Base-by-base conservation (phyloP, 2,888 invertebrate species). In the Eucera pruinosa region DNA sequence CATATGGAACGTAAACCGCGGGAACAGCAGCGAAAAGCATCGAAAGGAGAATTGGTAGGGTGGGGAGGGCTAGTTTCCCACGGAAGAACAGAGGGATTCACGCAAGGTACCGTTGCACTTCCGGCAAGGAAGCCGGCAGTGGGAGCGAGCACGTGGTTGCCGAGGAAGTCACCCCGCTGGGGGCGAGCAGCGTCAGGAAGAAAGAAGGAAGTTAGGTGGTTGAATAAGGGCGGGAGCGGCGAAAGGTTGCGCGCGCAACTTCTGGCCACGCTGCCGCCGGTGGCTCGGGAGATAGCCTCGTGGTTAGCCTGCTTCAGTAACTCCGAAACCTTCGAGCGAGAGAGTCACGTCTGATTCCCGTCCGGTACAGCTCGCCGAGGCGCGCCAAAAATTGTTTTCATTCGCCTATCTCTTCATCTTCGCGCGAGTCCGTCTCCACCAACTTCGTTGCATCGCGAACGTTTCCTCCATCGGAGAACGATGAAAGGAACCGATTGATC, bases 191-290 rank as follows among this genome's bases (percentile, higher is more conserved):
- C 45, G 64, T 39, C 58, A 62, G 0, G 68, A 79, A 68, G 48
- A 75, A 81, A 78, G 55, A 69, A 60, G 72, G 41, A 66, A 48
- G 65, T 69, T 61, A 68, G 69, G 55, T 70, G 77, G 75, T 78
- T 62, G 81, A 67, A 60, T 62, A 75, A 76, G 85, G 76, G 72
- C 54, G 79, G 57, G 73, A 76, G 72, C 27, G 39, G 60, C 45
- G 62, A 43, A n/a, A 1, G 50, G 45, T 0, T 89, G 90, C 90
- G 90, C 89, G 90, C 90, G 90, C 90, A 90, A n/a, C 73, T 11
- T 1, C 52, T 47, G 62, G 86, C 86, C 90, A 90, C 89, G 90
- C 89, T 89, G 89, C 85, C 85, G 83, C 61, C 70, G 66, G 76
- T 41, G 68, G 62, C 23, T 65, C 30, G 62, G 36, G 41, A 43